phyloP scores from a whole-genome alignment of 2,888 invertebrate genomes.

The Melipona beecheii region DNA sequence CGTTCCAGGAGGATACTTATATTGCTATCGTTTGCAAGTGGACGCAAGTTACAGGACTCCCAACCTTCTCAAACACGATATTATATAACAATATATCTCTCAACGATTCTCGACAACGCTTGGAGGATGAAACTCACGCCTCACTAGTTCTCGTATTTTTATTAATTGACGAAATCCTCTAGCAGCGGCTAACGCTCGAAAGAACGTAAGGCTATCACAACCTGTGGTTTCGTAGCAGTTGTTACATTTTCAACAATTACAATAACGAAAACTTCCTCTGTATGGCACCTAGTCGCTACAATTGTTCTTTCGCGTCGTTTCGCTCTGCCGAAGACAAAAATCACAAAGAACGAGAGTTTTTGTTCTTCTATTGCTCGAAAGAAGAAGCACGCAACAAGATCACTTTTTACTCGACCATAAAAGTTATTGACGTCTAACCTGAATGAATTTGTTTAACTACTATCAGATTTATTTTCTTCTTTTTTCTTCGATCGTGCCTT shows the following conservation, averaged over 20 bases:
- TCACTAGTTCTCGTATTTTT: slow-evolving; percentile 43
- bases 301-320: slow-evolving; percentile 21
- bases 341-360: slow-evolving; percentile 46
- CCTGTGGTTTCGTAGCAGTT: slow-evolving; percentile 8
- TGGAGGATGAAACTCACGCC: slow-evolving; percentile 39
- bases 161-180: slow-evolving; percentile 68
- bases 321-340: slow-evolving; percentile 29
- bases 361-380: slow-evolving; percentile 3
- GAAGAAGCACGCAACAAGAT: neutral
- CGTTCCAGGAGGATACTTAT: slow-evolving; percentile 56
- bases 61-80: neutral
- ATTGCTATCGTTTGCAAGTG: slow-evolving; percentile 70
- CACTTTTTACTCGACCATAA: neutral
- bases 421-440: neutral
- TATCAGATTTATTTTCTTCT: neutral
- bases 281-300: slow-evolving; percentile 47
- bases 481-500: slow-evolving; percentile 32
- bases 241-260: slow-evolving; percentile 11
- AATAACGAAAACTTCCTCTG: slow-evolving; percentile 17
- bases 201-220: slow-evolving; percentile 38
- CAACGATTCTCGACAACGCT: neutral
- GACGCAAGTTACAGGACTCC: slow-evolving; percentile 39
- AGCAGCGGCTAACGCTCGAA: slow-evolving; percentile 28
- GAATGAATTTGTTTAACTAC: slow-evolving; percentile 12
- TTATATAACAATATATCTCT: slow-evolving; percentile 4